Percentiles rank a stretch among this genome's conserved stretches.
Evolutionary conservation across 2,113 vertebrate genomes (phyloP).

Genomic region (Calidris pygmaea): DNA sequence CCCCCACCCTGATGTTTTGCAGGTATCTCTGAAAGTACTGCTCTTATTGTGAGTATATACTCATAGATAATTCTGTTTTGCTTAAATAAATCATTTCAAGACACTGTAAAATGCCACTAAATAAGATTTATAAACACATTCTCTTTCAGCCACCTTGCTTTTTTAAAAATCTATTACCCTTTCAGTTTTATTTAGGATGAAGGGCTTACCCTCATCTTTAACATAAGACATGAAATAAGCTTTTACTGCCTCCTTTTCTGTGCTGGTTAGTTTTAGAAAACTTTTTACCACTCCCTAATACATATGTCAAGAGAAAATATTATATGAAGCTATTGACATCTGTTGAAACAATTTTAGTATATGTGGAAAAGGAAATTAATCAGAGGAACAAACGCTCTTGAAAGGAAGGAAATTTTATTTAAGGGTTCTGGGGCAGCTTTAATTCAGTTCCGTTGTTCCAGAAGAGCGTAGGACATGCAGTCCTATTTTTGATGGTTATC

Average conservation of each 20-base stretch:
- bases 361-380: conserved; percentile 60
- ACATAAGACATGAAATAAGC: background rate
- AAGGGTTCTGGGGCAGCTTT: background rate
- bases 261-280: background rate
- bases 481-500: conserved; percentile 42
- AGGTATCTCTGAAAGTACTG: background rate
- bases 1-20: background rate
- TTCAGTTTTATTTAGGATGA: background rate
- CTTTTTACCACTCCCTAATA: background rate
- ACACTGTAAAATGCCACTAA: background rate
- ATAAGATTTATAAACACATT: background rate
- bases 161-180: background rate
- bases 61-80: background rate
- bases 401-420: conserved; percentile 60
- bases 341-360: conserved; percentile 19
- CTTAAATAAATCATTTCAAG: background rate
- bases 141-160: background rate
- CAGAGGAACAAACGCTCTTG: background rate
- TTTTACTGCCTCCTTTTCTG: background rate
- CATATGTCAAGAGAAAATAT: background rate
- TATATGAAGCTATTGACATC: conserved; percentile 7
- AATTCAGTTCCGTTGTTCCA: conserved; percentile 49
- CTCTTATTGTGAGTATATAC: background rate
- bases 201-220: background rate
- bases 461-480: conserved; percentile 11